These are phyloP conservation scores for Hapalemur alaotrensis DNA, from an alignment of 2,797 vertebrate genomes.

Conservation along the genomic window DNA sequence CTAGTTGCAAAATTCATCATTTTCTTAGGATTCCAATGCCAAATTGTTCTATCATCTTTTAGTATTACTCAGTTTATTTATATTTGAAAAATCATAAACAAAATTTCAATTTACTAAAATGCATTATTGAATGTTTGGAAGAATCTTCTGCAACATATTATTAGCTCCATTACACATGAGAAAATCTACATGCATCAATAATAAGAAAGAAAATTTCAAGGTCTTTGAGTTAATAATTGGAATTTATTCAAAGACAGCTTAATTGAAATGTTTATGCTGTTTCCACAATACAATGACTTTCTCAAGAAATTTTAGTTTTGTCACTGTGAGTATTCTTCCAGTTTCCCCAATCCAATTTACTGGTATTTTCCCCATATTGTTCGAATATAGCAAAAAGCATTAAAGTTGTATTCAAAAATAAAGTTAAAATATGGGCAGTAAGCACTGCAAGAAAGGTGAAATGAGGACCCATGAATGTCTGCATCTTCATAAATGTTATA, in stretches of 20 bases:
- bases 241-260: neutral
- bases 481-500: neutral
- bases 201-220: neutral
- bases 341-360: neutral
- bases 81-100: neutral
- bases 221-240: neutral
- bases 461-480: neutral
- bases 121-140: neutral
- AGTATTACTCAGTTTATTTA: neutral
- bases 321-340: neutral
- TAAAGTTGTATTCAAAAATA: neutral
- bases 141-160: neutral
- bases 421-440: neutral
- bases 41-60: neutral
- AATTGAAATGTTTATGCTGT: neutral
- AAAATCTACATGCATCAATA: neutral
- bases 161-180: neutral
- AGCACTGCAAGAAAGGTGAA: neutral
- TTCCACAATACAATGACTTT: neutral
- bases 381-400: neutral
- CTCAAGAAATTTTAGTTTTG: neutral
- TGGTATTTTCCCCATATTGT: neutral
- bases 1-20: neutral
- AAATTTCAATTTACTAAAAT: neutral
- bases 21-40: neutral